Percentiles rank a stretch among this genome's conserved stretches.
phyloP scores from a whole-genome alignment of 2,888 invertebrate genomes.

The Fragum sueziense region DNA sequence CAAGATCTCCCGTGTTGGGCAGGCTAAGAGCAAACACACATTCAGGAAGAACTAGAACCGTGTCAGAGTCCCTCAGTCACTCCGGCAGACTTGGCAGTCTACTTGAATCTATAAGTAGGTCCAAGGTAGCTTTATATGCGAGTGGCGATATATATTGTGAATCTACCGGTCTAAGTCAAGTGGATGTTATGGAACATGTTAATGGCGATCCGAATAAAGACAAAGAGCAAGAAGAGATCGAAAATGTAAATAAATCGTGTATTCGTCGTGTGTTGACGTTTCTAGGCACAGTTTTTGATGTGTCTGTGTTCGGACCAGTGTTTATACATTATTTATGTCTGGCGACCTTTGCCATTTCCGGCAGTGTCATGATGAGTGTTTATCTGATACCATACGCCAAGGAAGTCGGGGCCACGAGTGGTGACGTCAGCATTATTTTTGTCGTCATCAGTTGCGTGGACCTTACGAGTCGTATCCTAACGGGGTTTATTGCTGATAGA shows the following conservation, averaged over 20 bases:
- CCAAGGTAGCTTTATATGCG: constrained; percentile 28
- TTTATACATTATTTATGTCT: constrained; percentile 21
- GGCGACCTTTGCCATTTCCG: constrained; percentile 21
- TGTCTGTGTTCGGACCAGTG: constrained; percentile 20
- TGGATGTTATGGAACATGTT: neutral
- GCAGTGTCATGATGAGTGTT: constrained; percentile 13
- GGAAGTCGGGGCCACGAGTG: constrained; percentile 25
- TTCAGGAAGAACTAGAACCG: constrained; percentile 6
- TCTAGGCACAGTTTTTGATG: constrained; percentile 24
- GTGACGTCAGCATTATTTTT: constrained; percentile 17
- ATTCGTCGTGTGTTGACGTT: neutral
- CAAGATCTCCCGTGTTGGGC: constrained; percentile 11
- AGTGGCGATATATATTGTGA: constrained; percentile 22
- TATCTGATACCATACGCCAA: constrained; percentile 30
- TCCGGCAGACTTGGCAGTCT: neutral
- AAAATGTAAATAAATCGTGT: neutral
- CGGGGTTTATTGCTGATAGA: constrained; percentile 29
- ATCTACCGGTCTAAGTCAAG: constrained; percentile 1
- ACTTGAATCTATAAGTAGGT: constrained; percentile 15
- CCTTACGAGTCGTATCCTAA: constrained; percentile 9
- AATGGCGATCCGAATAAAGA: neutral
- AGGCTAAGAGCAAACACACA: neutral
- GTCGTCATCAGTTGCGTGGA: constrained; percentile 24
- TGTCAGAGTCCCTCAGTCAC: constrained; percentile 12
- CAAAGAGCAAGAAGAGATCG: no score